A percentile compares a stretch with the other conserved stretches of the same genome.
Evolutionary conservation across 2,888 invertebrate species (phyloP).

Genomic region (Byasa hedistus): DNA sequence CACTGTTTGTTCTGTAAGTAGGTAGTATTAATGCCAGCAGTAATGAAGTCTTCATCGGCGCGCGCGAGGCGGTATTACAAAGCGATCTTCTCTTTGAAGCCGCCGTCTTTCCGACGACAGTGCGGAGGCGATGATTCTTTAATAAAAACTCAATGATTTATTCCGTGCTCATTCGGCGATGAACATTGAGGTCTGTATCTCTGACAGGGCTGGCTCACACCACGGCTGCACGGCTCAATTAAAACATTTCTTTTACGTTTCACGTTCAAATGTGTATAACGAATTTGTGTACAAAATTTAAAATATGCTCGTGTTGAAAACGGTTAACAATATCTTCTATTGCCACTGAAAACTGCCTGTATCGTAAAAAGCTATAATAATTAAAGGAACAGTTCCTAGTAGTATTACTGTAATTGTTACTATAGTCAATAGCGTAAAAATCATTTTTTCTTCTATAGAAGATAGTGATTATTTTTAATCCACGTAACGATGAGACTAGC

Average conservation of each 20-base stretch:
- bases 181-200: constrained; percentile 45
- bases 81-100: constrained; percentile 41
- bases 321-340: no score
- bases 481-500: no score
- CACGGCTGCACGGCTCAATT: not conserved
- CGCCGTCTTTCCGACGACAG: constrained; percentile 47
- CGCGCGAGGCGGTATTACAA: constrained; percentile 59
- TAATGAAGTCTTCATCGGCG: constrained; percentile 68
- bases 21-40: constrained; percentile 36
- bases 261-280: not conserved
- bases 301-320: not conserved
- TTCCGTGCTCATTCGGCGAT: constrained; percentile 48
- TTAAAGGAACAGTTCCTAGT: no score
- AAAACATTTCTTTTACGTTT: not conserved
- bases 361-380: no score
- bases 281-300: not conserved
- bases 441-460: no score
- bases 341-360: no score
- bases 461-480: no score
- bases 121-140: constrained; percentile 71
- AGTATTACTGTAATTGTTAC: no score
- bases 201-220: constrained; percentile 18
- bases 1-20: not conserved
- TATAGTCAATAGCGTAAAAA: no score
- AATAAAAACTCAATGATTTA: constrained; percentile 77